Conservation (phyloP, 2,888 invertebrate genomes). For the Hemistola chrysoprasaria region DNA sequence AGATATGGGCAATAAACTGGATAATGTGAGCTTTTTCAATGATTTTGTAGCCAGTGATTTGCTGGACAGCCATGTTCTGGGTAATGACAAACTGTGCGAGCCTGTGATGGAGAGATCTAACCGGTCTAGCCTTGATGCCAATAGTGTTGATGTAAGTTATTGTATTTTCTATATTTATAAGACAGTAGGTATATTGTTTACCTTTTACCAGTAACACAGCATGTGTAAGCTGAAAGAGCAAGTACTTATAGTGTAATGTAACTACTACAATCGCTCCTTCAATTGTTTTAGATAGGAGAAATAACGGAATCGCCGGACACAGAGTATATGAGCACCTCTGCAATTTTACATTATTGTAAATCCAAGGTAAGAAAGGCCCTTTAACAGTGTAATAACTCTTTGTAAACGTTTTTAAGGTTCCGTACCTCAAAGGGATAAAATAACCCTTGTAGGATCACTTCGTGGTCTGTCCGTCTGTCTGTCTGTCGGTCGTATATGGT, state of each 20-base stretch:
- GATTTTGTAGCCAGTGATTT: conserved; percentile 74
- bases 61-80: conserved; percentile 77
- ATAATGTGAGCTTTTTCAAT: conserved; percentile 66
- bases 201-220: no score
- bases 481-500: no score
- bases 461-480: no score
- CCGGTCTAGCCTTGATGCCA: conserved; percentile 69
- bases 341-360: conserved; percentile 91
- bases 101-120: conserved; percentile 70
- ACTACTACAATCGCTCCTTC: no score
- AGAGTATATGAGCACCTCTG: conserved; percentile 88
- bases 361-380: conserved; percentile 78
- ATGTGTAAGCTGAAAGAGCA: no score
- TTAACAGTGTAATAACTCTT: neutral
- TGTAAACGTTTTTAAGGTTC: no score
- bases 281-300: conserved; percentile 84
- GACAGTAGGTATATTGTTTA: no score
- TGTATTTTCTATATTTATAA: no score
- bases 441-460: no score
- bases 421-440: no score
- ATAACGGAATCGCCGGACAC: conserved; percentile 86
- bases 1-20: conserved; percentile 73
- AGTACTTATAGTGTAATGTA: no score
- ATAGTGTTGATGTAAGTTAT: conserved; percentile 76
- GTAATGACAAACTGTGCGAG: conserved; percentile 62